A percentile compares a stretch with the other conserved stretches of the same genome.
Conservation (phyloP, 2,797 vertebrate species). For the Cossypha caffra region DNA sequence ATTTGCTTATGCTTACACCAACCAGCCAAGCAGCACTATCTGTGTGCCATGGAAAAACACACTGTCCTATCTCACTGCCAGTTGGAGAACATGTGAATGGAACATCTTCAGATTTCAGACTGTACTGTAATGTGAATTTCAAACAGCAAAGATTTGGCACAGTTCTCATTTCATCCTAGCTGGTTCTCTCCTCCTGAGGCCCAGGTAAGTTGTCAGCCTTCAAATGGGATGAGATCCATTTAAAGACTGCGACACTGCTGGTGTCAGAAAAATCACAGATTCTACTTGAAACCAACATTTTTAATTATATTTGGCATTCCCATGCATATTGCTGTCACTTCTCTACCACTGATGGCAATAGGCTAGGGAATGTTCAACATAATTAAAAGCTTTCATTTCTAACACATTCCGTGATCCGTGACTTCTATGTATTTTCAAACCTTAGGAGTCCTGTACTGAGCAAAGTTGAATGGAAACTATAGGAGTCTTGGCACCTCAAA, state of each 20-base stretch:
- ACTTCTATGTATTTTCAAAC: conserved; percentile 50
- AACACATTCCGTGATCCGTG: conserved; percentile 12
- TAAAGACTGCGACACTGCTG: conserved; percentile 40
- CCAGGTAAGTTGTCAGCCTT: conserved; percentile 31
- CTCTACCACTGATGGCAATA: conserved; percentile 46
- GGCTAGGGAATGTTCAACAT: conserved; percentile 52
- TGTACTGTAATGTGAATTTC: neutral
- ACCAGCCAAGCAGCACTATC: neutral
- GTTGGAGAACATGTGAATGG: neutral
- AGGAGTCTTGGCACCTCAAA: neutral
- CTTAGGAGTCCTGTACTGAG: conserved; percentile 33
- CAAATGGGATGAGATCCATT: conserved; percentile 41
- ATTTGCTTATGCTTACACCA: neutral
- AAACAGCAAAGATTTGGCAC: neutral
- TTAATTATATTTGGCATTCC: conserved; percentile 63
- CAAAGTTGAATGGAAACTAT: neutral
- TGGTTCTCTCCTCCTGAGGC: neutral
- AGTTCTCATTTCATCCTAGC: neutral
- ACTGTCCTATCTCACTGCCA: neutral
- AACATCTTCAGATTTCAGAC: neutral
- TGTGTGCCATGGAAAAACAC: neutral
- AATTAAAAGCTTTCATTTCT: conserved; percentile 72
- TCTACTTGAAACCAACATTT: conserved; percentile 41
- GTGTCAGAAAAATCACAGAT: conserved; percentile 59
- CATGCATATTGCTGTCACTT: conserved; percentile 58